phyloP scores from a whole-genome alignment of 2,113 vertebrate genomes.

The Paralichthys olivaceus region DNA sequence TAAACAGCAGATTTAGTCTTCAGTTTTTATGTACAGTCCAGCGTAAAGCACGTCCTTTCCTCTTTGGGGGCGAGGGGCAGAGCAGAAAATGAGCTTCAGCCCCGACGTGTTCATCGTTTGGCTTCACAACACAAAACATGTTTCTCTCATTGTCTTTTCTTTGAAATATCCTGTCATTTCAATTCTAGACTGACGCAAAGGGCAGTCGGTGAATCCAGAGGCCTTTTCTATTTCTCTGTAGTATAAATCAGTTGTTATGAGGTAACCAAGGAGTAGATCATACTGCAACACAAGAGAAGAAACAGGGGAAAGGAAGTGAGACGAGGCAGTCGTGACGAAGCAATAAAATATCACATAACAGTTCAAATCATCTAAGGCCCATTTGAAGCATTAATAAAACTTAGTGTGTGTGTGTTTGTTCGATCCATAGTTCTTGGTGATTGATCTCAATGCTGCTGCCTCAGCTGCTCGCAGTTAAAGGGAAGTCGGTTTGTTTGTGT shows the following conservation, averaged over 20 bases:
- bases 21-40: constrained; percentile 61
- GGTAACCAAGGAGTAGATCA: constrained; percentile 86
- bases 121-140: constrained; percentile 29
- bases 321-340: neutral
- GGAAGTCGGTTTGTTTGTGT: constrained; percentile 18
- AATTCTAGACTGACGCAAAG: constrained; percentile 31
- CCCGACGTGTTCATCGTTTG: constrained; percentile 32
- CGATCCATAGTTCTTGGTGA: constrained; percentile 21
- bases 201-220: constrained; percentile 48
- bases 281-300: constrained; percentile 80
- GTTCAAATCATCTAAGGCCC: neutral
- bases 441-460: constrained; percentile 10
- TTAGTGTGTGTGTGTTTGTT: neutral
- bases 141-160: constrained; percentile 20
- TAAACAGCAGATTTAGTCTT: constrained; percentile 67
- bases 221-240: constrained; percentile 29
- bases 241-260: constrained; percentile 77
- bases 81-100: constrained; percentile 23
- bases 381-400: constrained; percentile 7
- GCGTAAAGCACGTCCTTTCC: constrained; percentile 24
- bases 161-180: constrained; percentile 27
- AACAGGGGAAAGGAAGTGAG: constrained; percentile 27
- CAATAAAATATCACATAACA: constrained; percentile 17
- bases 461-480: constrained; percentile 16
- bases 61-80: constrained; percentile 6